Base-by-base conservation (phyloP, 2,888 invertebrate genomes). In the Sipunculus nudus region DNA sequence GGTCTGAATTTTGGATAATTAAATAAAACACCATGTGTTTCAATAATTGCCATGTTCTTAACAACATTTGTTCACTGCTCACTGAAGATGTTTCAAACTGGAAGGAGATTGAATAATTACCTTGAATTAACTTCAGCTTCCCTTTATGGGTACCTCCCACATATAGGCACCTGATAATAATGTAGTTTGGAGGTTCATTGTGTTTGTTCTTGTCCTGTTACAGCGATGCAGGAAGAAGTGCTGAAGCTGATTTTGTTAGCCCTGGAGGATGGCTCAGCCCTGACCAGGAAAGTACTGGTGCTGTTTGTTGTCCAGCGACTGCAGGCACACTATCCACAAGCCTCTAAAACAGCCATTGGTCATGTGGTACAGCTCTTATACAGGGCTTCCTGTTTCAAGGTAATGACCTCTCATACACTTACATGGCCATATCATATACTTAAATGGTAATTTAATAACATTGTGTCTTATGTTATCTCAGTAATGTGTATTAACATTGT, bases 201-300 rank as follows among this genome's bases (percentile, higher is more conserved):
- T 35, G 35, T 13, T 35, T 13, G 35, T 10, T 13, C 8, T 35
- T 10, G 35, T 35, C 35, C 16, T 61, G 3, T 63, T 70, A 39
- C 81, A 87, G 97, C 95, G 26, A 97, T 99, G 97, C 98, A 99
- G 86, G 97, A 99, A 83, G 98, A 99, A 85, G 97, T 98, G 53
- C 86, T 99, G 35, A 94, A 79, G 79, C 86, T 99, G 68, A 96
- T 99, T 45, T 86, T 98, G 40, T 85, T 97, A 65, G 96, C 97
- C 0, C 85, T 99, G 49, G 96, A 96, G 83, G 96, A 98, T 85
- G 96, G 96, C 10, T 94, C 94, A 0, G 93, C 95, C 3, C 86
- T 97, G 65, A 96, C 95, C 0, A 73, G 86, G 23, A 86, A 86
- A 68, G 85, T 84, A 49, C 86, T 99, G 76, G 98, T 99, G 66